Percentiles rank a stretch among this genome's conserved stretches.
These are phyloP conservation scores for Leptodactylus fallax DNA, from an alignment of 2,797 vertebrate genomes.

Conservation along the genomic window DNA sequence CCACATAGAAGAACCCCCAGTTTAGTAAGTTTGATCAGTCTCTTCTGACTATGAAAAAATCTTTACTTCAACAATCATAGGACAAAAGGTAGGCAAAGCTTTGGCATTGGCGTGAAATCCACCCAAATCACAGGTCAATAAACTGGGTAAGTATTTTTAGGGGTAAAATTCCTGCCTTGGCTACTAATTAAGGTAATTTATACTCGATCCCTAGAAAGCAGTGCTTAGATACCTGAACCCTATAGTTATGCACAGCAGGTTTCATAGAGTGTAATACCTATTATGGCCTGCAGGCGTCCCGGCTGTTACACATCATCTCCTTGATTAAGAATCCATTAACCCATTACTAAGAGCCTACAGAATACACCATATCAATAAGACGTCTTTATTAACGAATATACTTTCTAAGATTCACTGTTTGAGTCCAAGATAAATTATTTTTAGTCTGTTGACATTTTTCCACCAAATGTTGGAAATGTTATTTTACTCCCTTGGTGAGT, in stretches of 20 bases:
- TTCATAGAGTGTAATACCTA: not conserved
- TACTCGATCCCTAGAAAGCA: not conserved
- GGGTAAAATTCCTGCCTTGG: too few relatives aligned
- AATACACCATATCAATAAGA: not conserved
- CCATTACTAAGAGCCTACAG: not conserved
- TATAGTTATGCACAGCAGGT: not conserved
- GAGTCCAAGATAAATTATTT: constrained; percentile 21
- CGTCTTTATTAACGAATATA: not conserved
- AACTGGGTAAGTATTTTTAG: too few relatives aligned
- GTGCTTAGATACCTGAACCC: not conserved
- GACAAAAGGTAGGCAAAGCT: too few relatives aligned
- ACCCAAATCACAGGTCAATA: too few relatives aligned
- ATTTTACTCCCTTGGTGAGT: constrained; percentile 37
- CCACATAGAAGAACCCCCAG: too few relatives aligned
- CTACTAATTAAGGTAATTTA: too few relatives aligned
- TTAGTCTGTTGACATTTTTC: constrained; percentile 49
- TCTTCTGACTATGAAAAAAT: too few relatives aligned
- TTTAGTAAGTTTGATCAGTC: too few relatives aligned
- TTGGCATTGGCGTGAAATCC: too few relatives aligned
- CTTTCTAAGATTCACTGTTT: constrained; percentile 22
- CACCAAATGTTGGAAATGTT: constrained; percentile 53
- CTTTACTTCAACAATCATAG: too few relatives aligned
- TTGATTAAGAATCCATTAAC: not conserved
- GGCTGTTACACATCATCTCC: not conserved
- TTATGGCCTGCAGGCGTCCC: not conserved